A percentile compares a stretch with the other conserved stretches of the same genome.
Conservation (phyloP, 2,888 invertebrate species). For the Netelia melanura region DNA sequence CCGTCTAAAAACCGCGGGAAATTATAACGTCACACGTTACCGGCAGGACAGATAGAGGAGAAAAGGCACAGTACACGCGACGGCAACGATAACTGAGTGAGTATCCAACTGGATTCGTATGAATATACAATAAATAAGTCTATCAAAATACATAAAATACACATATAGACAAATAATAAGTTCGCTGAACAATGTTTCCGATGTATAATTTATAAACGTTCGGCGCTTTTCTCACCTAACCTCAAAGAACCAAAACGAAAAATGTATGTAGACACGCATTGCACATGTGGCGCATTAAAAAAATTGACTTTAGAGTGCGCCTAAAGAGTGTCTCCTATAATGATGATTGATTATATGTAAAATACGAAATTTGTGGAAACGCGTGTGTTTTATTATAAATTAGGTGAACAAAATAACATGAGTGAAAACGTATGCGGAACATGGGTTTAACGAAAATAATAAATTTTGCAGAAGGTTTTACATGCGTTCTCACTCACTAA, state of each 20-base stretch:
- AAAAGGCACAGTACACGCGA: too few relatives aligned
- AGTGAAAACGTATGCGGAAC: conserved; percentile 16
- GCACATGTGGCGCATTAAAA: conserved; percentile 21
- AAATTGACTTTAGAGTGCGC: background rate
- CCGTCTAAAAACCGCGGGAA: too few relatives aligned
- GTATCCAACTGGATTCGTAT: too few relatives aligned
- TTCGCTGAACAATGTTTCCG: too few relatives aligned
- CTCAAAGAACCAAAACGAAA: conserved; percentile 11
- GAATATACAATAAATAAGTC: too few relatives aligned
- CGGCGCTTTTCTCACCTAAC: conserved; percentile 16
- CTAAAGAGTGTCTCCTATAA: conserved; percentile 7
- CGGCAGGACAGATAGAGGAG: too few relatives aligned
- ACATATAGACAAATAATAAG: too few relatives aligned
- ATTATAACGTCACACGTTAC: too few relatives aligned
- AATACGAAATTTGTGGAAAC: conserved; percentile 2
- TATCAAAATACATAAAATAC: too few relatives aligned
- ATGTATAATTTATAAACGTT: conserved; percentile 11
- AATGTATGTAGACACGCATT: conserved; percentile 27
- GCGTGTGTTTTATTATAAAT: conserved; percentile 14
- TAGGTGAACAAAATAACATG: conserved; percentile 12
- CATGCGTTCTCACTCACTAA: conserved; percentile 19
- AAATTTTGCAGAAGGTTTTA: conserved; percentile 16
- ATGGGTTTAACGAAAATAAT: conserved; percentile 14
- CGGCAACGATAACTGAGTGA: too few relatives aligned
- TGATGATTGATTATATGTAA: background rate